Evolutionary conservation across 2,888 invertebrate species (phyloP).

Genomic region (Hypomecis punctinalis): DNA sequence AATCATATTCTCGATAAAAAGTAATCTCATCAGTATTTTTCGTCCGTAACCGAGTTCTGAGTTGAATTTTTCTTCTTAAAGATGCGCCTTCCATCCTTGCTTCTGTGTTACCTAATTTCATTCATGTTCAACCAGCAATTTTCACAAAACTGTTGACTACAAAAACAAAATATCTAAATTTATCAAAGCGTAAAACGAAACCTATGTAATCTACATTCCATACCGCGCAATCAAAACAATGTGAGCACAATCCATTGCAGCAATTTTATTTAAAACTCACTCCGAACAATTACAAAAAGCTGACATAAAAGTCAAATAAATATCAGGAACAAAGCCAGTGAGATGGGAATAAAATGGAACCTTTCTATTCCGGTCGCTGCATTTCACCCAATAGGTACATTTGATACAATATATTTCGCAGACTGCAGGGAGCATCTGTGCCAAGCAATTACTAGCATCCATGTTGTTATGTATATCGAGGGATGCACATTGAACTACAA

Average conservation of each 20-base stretch:
- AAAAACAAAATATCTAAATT: too few species aligned
- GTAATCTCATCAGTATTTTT: too few species aligned
- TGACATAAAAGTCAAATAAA: slow-evolving; percentile 11
- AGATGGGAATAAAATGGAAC: slow-evolving; percentile 18
- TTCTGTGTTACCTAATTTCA: too few species aligned
- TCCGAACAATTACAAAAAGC: slow-evolving; percentile 7
- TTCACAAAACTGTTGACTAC: too few species aligned
- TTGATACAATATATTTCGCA: neutral
- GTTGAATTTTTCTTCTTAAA: too few species aligned
- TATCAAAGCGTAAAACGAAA: too few species aligned
- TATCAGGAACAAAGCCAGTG: slow-evolving; percentile 22
- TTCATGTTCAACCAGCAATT: too few species aligned
- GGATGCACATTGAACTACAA: too few species aligned
- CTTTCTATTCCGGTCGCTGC: slow-evolving; percentile 10
- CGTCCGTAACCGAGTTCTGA: too few species aligned
- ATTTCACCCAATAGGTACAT: neutral
- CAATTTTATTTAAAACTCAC: slow-evolving; percentile 9
- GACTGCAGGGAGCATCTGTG: neutral
- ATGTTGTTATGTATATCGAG: too few species aligned
- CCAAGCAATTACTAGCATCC: neutral
- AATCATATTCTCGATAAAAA: too few species aligned
- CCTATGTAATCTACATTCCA: neutral
- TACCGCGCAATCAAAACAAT: neutral
- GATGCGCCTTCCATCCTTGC: too few species aligned
- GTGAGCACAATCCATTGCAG: neutral